Conservation (phyloP, 2,888 invertebrate genomes). For the Papilio gigon region DNA sequence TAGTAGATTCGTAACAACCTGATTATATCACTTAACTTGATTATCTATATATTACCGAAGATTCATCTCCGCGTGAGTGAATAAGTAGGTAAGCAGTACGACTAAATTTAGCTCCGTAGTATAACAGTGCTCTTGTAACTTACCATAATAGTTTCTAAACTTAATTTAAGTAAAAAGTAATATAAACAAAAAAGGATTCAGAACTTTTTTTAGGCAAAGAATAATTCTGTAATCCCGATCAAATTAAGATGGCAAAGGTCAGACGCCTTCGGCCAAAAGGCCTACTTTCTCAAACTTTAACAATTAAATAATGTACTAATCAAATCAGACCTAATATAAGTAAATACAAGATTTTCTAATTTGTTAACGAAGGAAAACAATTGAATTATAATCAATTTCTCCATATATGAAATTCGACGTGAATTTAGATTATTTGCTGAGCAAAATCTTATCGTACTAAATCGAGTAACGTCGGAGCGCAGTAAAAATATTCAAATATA, state of each 20-base stretch:
- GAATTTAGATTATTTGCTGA: background rate
- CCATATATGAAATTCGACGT: background rate
- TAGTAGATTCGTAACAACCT: background rate
- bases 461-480: constrained; percentile 19
- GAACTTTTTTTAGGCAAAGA: too few species aligned
- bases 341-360: too few species aligned
- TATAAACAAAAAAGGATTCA: constrained; percentile 1
- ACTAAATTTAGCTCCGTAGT: too few species aligned
- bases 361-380: background rate
- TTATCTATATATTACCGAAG: too few species aligned
- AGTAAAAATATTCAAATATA: constrained; percentile 31
- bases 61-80: too few species aligned
- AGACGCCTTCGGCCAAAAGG: constrained; percentile 16
- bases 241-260: constrained; percentile 25
- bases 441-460: constrained; percentile 16
- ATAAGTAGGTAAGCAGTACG: too few species aligned
- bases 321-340: too few species aligned
- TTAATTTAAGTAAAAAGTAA: background rate
- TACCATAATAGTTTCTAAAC: background rate
- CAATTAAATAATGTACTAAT: constrained; percentile 10
- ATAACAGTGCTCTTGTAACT: too few species aligned
- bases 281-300: constrained; percentile 6
- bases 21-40: too few species aligned
- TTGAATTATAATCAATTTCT: background rate
- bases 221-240: constrained; percentile 17